Evolutionary conservation across 2,797 vertebrate species (phyloP).

Genomic region (Microhierax caerulescens): DNA sequence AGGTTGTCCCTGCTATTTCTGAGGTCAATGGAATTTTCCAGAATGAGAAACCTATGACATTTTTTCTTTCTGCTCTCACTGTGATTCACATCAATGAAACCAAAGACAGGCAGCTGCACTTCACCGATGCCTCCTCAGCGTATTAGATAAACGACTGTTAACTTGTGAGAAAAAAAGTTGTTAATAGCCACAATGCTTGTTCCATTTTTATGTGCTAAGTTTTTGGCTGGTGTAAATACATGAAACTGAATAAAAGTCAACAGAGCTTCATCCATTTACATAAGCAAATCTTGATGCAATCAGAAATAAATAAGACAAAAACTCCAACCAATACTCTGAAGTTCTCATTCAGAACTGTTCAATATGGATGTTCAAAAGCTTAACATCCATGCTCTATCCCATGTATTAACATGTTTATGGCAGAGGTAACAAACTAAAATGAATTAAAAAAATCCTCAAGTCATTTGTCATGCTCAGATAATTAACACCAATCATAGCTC

Average conservation of each 20-base stretch:
- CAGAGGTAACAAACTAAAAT: not conserved
- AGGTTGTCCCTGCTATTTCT: not conserved
- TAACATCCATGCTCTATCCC: not conserved
- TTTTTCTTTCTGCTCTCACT: not conserved
- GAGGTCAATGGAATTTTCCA: not conserved
- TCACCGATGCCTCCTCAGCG: not conserved
- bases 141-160: not conserved
- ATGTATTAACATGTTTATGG: not conserved
- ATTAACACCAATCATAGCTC: not conserved
- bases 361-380: not conserved
- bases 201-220: not conserved
- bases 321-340: not conserved
- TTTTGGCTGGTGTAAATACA: not conserved
- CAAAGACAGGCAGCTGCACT: not conserved
- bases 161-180: not conserved
- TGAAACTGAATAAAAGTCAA: not conserved
- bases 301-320: not conserved
- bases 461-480: not conserved
- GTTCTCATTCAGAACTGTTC: not conserved
- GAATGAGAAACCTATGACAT: not conserved
- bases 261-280: not conserved
- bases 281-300: not conserved
- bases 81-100: not conserved
- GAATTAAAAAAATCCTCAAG: not conserved
- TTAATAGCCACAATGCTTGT: not conserved